Evolutionary conservation across 2,797 vertebrate species (phyloP).

Genomic region (Mycteria americana): DNA sequence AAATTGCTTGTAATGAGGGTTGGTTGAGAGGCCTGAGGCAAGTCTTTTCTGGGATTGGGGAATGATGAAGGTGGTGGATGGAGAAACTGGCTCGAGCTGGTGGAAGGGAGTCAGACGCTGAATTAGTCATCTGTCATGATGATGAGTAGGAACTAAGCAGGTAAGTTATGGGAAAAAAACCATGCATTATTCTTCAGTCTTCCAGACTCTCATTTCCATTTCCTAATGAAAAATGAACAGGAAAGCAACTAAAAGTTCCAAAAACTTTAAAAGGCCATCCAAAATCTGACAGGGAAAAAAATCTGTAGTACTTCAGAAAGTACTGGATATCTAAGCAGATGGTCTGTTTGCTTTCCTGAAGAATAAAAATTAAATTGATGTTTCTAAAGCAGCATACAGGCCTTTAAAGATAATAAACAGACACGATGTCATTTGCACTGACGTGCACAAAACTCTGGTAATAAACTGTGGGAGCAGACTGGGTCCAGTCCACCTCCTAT

Average conservation of each 20-base stretch:
- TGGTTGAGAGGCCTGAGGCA: not conserved
- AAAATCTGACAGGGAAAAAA: not conserved
- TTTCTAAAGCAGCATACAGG: conserved; percentile 9
- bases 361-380: conserved; percentile 40
- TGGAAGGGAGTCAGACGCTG: not conserved
- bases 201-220: conserved; percentile 4
- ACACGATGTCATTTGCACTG: not conserved
- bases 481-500: not conserved
- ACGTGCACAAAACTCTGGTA: not conserved
- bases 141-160: not conserved
- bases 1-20: not conserved
- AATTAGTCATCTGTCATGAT: not conserved
- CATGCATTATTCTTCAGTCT: not conserved
- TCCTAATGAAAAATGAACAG: not conserved
- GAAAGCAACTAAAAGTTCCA: not conserved
- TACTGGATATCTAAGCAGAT: conserved; percentile 40
- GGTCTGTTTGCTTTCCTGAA: conserved; percentile 7
- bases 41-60: not conserved
- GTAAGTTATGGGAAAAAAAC: not conserved
- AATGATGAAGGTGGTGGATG: not conserved
- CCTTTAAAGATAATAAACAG: conserved; percentile 42
- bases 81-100: not conserved
- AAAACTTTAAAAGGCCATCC: conserved; percentile 30
- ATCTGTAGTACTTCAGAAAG: not conserved
- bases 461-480: not conserved